Percentiles rank a stretch among this genome's conserved stretches.
Evolutionary conservation across 2,888 invertebrate genomes (phyloP).

Genomic region (Phortica okadai): DNA sequence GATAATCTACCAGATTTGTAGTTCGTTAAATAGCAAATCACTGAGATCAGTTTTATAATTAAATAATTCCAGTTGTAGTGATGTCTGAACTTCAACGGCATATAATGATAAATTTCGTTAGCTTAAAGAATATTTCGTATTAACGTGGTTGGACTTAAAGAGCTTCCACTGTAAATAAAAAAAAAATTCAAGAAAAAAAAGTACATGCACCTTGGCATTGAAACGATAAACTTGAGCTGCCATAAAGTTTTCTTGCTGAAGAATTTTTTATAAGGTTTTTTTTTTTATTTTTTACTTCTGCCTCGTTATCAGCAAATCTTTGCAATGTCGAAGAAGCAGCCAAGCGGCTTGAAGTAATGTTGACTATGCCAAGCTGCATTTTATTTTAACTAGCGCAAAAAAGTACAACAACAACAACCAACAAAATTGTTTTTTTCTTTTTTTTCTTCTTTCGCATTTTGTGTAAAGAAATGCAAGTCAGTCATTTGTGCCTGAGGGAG

Average conservation of each 20-base stretch:
- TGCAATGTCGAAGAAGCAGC: background rate
- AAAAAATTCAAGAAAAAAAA: background rate
- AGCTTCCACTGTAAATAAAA: background rate
- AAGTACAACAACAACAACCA: background rate
- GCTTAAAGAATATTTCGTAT: too few relatives aligned
- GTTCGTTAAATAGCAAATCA: too few relatives aligned
- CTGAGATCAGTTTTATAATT: too few relatives aligned
- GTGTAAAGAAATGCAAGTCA: conserved; percentile 9
- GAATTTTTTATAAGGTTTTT: background rate
- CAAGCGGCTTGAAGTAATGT: conserved; percentile 1
- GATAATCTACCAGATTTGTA: too few relatives aligned
- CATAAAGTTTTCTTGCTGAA: background rate
- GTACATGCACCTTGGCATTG: conserved; percentile 28
- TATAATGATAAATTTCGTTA: too few relatives aligned
- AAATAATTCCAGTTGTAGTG: too few relatives aligned
- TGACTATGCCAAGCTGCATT: conserved; percentile 4
- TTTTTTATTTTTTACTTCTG: background rate
- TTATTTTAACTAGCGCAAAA: conserved; percentile 5
- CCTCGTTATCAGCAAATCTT: conserved; percentile 12
- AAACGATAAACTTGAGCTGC: conserved; percentile 1
- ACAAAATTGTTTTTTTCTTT: background rate
- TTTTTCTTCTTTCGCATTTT: background rate
- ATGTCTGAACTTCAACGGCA: too few relatives aligned
- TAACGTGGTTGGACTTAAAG: too few relatives aligned
- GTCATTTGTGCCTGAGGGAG: background rate